A percentile compares a stretch with the other conserved stretches of the same genome.
Evolutionary conservation across 2,797 vertebrate species (phyloP).

Genomic region (Coracias cyanogaster): DNA sequence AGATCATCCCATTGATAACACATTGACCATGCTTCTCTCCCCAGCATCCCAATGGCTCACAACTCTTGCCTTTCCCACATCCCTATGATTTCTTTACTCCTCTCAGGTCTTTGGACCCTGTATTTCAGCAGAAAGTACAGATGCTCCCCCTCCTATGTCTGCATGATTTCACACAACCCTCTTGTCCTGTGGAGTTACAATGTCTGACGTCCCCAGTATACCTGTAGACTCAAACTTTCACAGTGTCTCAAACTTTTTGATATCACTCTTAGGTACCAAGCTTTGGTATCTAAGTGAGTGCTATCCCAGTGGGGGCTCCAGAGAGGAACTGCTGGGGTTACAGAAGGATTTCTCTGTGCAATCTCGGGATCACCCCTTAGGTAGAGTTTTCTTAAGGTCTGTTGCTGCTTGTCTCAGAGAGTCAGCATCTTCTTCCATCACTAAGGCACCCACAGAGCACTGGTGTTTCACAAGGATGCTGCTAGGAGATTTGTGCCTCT

Average conservation of each 20-base stretch:
- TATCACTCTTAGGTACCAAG: background rate
- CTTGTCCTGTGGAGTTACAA: fast-evolving
- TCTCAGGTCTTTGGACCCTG: background rate
- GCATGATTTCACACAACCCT: background rate
- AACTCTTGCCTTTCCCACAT: background rate
- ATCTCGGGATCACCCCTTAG: background rate
- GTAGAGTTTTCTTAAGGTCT: background rate
- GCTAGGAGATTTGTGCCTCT: background rate
- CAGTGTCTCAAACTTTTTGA: background rate
- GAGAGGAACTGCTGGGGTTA: background rate
- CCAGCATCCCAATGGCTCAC: background rate
- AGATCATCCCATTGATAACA: background rate
- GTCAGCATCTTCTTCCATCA: background rate
- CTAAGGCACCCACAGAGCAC: background rate
- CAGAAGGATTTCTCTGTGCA: background rate
- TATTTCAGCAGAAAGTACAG: background rate
- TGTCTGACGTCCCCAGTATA: background rate
- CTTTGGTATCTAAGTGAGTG: background rate
- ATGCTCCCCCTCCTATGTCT: background rate
- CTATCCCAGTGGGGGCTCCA: background rate
- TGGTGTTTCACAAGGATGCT: background rate
- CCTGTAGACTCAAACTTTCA: background rate
- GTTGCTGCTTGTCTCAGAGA: background rate
- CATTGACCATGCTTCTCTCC: background rate
- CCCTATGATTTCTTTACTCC: background rate